Evolutionary conservation across 2,113 vertebrate species (phyloP), one percentile per base, ranked within the genome.

Genomic region (Neotragus pygmaeus): DNA sequence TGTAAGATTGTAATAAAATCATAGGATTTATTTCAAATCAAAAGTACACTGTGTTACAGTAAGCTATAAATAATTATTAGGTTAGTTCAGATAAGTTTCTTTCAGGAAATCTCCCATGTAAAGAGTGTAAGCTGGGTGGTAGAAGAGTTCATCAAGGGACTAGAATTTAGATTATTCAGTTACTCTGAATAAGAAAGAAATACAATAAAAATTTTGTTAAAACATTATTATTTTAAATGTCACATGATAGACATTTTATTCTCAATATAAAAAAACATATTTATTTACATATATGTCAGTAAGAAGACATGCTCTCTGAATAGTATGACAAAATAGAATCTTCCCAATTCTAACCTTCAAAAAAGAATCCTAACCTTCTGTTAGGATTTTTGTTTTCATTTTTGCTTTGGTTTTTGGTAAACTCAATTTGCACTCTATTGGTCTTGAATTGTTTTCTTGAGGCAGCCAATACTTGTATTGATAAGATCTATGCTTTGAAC

Each of bases 401-500:
- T 83, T 25, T 73, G 45, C 36, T 66, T 88, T 89, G 28, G 25
- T 51, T 45, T 95, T 85, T 77, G 10, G 19, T 81, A 30, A 90
- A 57, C 28, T 96, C 70, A 57, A 21, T 90, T 88, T 88, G 7
- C 58, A 80, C 66, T 93, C 45, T 84, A 2, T 47, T 62, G 86
- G 28, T 11, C 73, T 78, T 88, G 43, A 92, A 62, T 78, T 87
- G 15, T 97, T 97, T 93, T n/a, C 88, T 91, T 94, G 6, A 16
- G 91, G n/a, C 0, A 94, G 58, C 58, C 88, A 53, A 51, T 58
- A 39, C 13, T 64, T 90, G 7, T 91, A 53, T 66, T 78, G 82
- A 60, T 91, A 97, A 95, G 58, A 96, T 85, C 88, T 81, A 91
- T 83, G 82, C 92, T 86, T 45, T 95, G n/a, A 85, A 64, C 49